Base-by-base conservation (phyloP, 2,797 vertebrate species). In the Esox masquinongy region DNA sequence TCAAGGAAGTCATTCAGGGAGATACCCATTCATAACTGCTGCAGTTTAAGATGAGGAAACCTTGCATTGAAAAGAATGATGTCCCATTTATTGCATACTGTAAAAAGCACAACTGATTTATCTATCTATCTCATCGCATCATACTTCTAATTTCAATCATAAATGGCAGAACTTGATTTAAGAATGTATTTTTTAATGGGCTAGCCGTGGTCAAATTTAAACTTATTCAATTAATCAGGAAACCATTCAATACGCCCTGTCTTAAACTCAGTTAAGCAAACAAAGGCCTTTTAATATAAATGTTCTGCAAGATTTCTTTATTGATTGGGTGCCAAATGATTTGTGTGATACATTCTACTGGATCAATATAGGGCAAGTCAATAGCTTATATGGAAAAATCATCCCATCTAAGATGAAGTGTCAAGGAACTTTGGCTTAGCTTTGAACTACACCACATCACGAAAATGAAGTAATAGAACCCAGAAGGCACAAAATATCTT, bases 241-340 rank as follows among this genome's bases (percentile, higher is more conserved):
- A 95, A 97, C 96, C 96, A 96, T 97, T 97, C 97, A 95, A 97
- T 98, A 97, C 89, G 87, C 93, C 92, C 93, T 92, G 91, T 94
- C 94, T 94, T 93, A 94, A 95, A 94, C 94, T 95, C 95, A 93
- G 95, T 94, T 95, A 95, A 91, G 93, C 91, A 92, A 96, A 95
- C 95, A 94, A 94, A 87, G 94, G 91, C 92, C 95, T 96, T 92
- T 96, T 97, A 96, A 96, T 97, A 97, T 96, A 97, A 98, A 99
- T 97, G 98, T 98, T 99, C 96, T 96, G 89, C 95, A 95, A 98
- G 97, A 97, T 99, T 97, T 99, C 96, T 96, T 92, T 96, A 98
- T 99, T 83, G 97, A 99, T 99, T 95, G 93, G 90, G 92, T 95
- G 94, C 94, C 94, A 94, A 96, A 98, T 99, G 97, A 99, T 99